Percentiles rank a stretch among this genome's conserved stretches.
Conservation (phyloP, 2,888 invertebrate genomes). For the Blastobasis adustella region DNA sequence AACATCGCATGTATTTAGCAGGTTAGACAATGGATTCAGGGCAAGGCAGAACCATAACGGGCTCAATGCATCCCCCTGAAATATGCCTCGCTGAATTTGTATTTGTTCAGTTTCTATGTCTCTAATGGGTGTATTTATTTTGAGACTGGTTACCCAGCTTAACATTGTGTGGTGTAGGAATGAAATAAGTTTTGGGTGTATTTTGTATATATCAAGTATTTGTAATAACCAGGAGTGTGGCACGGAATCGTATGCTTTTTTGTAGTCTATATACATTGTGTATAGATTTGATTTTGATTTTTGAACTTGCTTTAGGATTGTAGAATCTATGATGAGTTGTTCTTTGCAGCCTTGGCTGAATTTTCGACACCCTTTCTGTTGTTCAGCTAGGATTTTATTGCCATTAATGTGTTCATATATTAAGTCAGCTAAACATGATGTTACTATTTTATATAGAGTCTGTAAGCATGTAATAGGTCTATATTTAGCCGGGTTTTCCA, state of each 20-base stretch:
- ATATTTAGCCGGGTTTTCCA: conserved; percentile 4
- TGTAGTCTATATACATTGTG: conserved; percentile 18
- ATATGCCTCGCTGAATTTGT: conserved; percentile 15
- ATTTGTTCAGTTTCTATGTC: conserved; percentile 6
- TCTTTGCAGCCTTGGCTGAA: conserved; percentile 2
- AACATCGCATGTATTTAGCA: not conserved
- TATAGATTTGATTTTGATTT: conserved; percentile 8
- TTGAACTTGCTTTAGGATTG: conserved; percentile 6
- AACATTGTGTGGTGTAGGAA: conserved; percentile 6
- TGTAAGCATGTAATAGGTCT: conserved; percentile 2
- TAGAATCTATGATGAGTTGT: conserved; percentile 8
- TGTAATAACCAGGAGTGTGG: conserved; percentile 19
- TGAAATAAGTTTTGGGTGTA: conserved; percentile 11
- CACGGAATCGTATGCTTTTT: conserved; percentile 20
- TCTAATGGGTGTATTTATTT: not conserved
- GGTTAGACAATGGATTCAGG: conserved; percentile 1
- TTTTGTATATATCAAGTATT: conserved; percentile 15
- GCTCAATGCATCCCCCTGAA: conserved; percentile 14
- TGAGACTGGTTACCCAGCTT: conserved; percentile 11
- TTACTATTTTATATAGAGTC: not conserved
- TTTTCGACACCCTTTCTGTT: conserved; percentile 5
- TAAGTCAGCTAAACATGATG: conserved; percentile 13
- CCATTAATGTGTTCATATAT: too few species aligned
- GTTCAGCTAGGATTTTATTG: conserved; percentile 1
- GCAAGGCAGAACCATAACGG: conserved; percentile 11